A percentile compares a stretch with the other conserved stretches of the same genome.
Conservation (phyloP, 1,140 invertebrate genomes). For the Aphelenchoides avenae region DNA sequence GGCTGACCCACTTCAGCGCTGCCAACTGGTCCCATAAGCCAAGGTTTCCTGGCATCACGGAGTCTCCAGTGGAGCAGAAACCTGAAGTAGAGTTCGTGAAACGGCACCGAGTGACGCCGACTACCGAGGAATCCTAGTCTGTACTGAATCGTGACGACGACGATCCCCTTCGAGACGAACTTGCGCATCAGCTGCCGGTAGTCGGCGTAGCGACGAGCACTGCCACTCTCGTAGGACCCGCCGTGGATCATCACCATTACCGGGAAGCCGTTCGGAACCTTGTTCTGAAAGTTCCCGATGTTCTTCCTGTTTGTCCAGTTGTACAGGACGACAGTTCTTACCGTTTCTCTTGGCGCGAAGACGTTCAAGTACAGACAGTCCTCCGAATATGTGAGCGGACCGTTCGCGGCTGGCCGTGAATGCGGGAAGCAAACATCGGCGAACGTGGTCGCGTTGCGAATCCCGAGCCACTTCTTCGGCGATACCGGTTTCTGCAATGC, state of each 20-base stretch:
- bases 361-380: constrained; percentile 36
- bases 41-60: constrained; percentile 4
- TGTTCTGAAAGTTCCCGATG: too few relatives aligned
- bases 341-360: too few relatives aligned
- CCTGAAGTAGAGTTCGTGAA: too few relatives aligned
- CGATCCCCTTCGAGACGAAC: constrained; percentile 38
- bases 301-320: too few relatives aligned
- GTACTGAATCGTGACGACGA: constrained; percentile 42
- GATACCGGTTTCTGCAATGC: constrained; percentile 9
- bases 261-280: constrained; percentile 7
- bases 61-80: constrained; percentile 5
- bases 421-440: constrained; percentile 16
- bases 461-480: background rate
- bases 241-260: constrained; percentile 36
- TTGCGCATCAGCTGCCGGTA: constrained; percentile 30
- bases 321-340: too few relatives aligned
- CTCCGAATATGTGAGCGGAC: constrained; percentile 20
- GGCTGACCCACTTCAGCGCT: constrained; percentile 72
- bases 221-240: constrained; percentile 35
- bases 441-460: constrained; percentile 1
- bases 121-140: constrained; percentile 38
- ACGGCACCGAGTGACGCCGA: too few relatives aligned
- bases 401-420: constrained; percentile 6
- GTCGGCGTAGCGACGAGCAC: constrained; percentile 9
- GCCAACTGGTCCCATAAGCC: constrained; percentile 13